These are phyloP conservation scores for Drosophila novamexicana DNA, from an alignment of 1,140 invertebrate species.

Conservation along the genomic window DNA sequence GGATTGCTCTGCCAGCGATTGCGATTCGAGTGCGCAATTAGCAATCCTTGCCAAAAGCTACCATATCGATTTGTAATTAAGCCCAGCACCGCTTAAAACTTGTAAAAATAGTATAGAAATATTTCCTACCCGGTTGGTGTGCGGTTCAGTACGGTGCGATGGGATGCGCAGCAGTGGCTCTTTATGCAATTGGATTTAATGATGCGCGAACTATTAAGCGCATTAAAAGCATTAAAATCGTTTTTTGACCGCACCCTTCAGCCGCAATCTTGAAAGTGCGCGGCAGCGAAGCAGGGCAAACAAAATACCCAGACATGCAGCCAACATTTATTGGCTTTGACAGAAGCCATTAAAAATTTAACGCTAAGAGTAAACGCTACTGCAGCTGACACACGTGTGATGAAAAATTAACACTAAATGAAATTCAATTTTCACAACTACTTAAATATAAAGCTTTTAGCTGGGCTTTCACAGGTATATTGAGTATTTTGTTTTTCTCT, in stretches of 20 bases:
- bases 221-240: conserved; percentile 69
- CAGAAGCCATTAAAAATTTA: conserved; percentile 77
- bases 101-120: conserved; percentile 31
- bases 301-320: conserved; percentile 30
- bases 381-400: conserved; percentile 44
- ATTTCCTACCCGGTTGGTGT: conserved; percentile 12
- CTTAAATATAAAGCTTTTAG: conserved; percentile 73
- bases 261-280: conserved; percentile 46
- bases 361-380: conserved; percentile 24
- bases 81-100: conserved; percentile 31
- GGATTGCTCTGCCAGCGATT: neutral
- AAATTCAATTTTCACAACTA: conserved; percentile 62
- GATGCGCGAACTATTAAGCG: conserved; percentile 77
- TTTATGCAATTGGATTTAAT: conserved; percentile 73
- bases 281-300: neutral
- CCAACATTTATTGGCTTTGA: conserved; percentile 77
- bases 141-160: neutral
- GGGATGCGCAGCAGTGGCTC: conserved; percentile 1
- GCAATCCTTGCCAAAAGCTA: conserved; percentile 37
- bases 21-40: conserved; percentile 59
- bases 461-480: conserved; percentile 19
- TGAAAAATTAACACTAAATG: conserved; percentile 60
- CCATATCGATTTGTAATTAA: conserved; percentile 77
- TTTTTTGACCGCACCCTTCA: conserved; percentile 36
- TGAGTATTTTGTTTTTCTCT: neutral